phyloP scores from a whole-genome alignment of 1,140 invertebrate species.

The Arctopsyche grandis region DNA sequence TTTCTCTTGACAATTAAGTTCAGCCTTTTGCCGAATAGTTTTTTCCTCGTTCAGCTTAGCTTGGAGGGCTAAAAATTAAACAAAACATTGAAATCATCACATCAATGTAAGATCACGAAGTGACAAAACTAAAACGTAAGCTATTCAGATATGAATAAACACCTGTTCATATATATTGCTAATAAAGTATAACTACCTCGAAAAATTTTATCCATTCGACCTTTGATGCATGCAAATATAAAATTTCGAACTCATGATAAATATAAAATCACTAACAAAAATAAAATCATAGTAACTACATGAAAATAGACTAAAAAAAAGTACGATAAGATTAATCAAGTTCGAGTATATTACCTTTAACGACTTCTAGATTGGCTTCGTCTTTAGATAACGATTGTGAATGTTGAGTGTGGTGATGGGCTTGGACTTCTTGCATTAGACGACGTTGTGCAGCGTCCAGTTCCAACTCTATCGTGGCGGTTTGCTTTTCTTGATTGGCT shows the following conservation, averaged over 20 bases:
- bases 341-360: conserved; percentile 75
- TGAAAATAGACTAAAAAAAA: conserved; percentile 5
- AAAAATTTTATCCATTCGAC: conserved; percentile 64
- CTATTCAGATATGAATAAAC: not conserved
- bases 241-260: conserved; percentile 45
- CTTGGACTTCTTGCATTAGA: conserved; percentile 89
- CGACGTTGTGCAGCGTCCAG: conserved; percentile 86
- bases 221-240: conserved; percentile 58
- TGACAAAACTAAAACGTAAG: not conserved
- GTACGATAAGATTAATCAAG: not conserved
- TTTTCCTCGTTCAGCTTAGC: conserved; percentile 92
- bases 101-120: not conserved
- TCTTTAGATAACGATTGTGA: conserved; percentile 86
- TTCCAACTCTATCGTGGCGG: conserved; percentile 86
- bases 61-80: conserved; percentile 77
- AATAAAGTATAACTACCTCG: conserved; percentile 60
- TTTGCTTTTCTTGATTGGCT: conserved; percentile 87
- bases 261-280: conserved; percentile 40
- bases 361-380: conserved; percentile 89
- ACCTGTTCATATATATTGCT: not conserved
- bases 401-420: conserved; percentile 90
- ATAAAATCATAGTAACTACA: conserved; percentile 39
- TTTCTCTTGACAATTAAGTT: conserved; percentile 87
- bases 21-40: conserved; percentile 81
- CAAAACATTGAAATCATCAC: not conserved